A percentile compares a stretch with the other conserved stretches of the same genome.
phyloP scores from a whole-genome alignment of 2,113 vertebrate genomes.

The Cromileptes altivelis region DNA sequence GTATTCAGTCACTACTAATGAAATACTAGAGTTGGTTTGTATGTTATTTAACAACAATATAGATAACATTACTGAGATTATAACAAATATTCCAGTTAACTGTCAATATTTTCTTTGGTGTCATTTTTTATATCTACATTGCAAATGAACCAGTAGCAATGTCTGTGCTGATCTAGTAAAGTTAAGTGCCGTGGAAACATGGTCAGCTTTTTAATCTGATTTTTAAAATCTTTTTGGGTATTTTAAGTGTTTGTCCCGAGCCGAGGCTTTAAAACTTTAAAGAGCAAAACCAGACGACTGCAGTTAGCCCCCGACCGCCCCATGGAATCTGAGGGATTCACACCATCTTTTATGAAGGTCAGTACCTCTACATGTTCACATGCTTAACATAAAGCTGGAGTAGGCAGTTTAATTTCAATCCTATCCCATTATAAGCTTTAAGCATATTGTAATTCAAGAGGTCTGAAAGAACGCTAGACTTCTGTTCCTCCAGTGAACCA shows the following conservation, averaged over 20 bases:
- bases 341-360: slow-evolving; percentile 95
- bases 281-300: slow-evolving; percentile 89
- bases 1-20: not conserved
- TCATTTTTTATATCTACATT: not conserved
- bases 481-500: not conserved
- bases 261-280: slow-evolving; percentile 95
- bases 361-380: not conserved
- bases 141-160: not conserved
- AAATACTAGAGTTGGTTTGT: not conserved
- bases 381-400: not conserved
- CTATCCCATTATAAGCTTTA: too few relatives aligned
- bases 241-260: slow-evolving; percentile 88
- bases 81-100: not conserved
- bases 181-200: not conserved
- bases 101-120: not conserved
- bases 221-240: not conserved
- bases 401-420: too few relatives aligned
- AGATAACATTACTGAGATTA: not conserved
- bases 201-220: not conserved
- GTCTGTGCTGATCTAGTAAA: not conserved
- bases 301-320: slow-evolving; percentile 89
- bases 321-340: slow-evolving; percentile 85
- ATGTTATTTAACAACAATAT: not conserved
- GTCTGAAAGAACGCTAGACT: too few relatives aligned
- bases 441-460: too few relatives aligned